Base-by-base conservation (phyloP, 2,888 invertebrate genomes). In the Liopterus haemorrhoidalis region DNA sequence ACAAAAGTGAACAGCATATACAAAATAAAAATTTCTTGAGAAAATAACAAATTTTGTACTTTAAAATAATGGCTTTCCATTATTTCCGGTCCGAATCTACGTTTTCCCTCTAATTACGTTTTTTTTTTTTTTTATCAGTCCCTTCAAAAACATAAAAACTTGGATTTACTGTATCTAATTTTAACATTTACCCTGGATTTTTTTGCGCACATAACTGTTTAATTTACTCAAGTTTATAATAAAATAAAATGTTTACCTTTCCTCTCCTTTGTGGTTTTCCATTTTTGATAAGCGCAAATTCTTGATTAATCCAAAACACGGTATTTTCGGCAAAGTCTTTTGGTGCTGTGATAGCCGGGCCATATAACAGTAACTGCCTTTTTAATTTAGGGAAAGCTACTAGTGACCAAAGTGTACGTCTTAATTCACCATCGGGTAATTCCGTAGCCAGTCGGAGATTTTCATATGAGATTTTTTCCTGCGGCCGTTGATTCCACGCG, bases 401-500 rank as follows among this genome's bases (percentile, higher is more conserved):
- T 52, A 97, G 70, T 1, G 95, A 95, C 94, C 95, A 94, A 39
- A 99, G 70, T 2, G 97, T 99, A 60, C 94, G 78, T 52, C 94
- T 78, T 37, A 99, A 72, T 69, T 99, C 99, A 5, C 91, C 85
- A 71, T 99, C 88, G 14, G 97, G 96, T 53, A 99, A 73, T 70
- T 97, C 96, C 1, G 99, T 97, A 3, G 97, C 96, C 54, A 99
- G 73, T 59, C 92, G 79, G 47, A 99, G 74, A 71, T 95, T 95
- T 70, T 99, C 99, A 62, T 95, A 94, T n/a, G 90, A 85, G 50
- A 99, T 85, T 69, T 82, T 87, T 60, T 96, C 95, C 57, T 81
- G 72, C 1, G 92, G 92, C 53, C 96, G 77, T 66, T 96, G 94
- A 74, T 99, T 99, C 96, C 96, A 99, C 11, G 95, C 93, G 72